These are phyloP conservation scores for Epinotia nisella DNA, from an alignment of 2,888 invertebrate species.

Conservation along the genomic window DNA sequence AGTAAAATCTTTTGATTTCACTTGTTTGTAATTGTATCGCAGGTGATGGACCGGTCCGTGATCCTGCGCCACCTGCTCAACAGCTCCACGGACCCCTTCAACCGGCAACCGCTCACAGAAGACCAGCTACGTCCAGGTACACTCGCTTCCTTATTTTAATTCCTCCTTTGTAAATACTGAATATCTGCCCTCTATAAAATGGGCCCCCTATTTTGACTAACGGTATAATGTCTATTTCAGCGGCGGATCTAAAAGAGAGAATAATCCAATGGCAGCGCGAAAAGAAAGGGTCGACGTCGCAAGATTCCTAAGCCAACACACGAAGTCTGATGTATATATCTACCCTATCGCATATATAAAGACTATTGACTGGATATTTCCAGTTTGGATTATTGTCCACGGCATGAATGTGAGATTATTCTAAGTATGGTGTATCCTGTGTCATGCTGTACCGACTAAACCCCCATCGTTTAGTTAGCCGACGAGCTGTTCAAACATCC, in stretches of 20 bases:
- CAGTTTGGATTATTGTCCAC: slow-evolving; percentile 78
- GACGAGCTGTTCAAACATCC: slow-evolving; percentile 37
- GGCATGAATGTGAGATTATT: slow-evolving; percentile 79
- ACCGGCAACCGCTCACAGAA: slow-evolving; percentile 96
- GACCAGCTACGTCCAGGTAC: slow-evolving; percentile 96
- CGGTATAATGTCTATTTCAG: slow-evolving; percentile 77
- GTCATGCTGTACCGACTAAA: slow-evolving; percentile 39
- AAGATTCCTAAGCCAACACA: slow-evolving; percentile 66
- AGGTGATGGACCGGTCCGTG: slow-evolving; percentile 96
- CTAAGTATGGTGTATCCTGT: slow-evolving; percentile 59
- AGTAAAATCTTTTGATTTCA: too few species aligned
- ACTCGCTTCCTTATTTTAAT: neutral
- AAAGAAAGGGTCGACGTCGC: slow-evolving; percentile 84
- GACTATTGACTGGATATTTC: slow-evolving; percentile 70
- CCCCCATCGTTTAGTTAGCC: slow-evolving; percentile 37
- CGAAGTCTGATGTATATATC: slow-evolving; percentile 82
- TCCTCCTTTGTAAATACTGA: neutral
- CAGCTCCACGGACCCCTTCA: slow-evolving; percentile 99
- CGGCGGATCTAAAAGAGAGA: slow-evolving; percentile 92
- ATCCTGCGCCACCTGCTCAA: slow-evolving; percentile 97
- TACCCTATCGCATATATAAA: slow-evolving; percentile 68
- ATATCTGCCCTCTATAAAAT: neutral
- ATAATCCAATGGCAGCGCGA: slow-evolving; percentile 95
- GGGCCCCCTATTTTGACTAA: neutral
- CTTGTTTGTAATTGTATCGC: slow-evolving; percentile 46